Percentiles rank a stretch among this genome's conserved stretches.
phyloP scores from a whole-genome alignment of 1,140 invertebrate species.

The Vanessa atalanta region DNA sequence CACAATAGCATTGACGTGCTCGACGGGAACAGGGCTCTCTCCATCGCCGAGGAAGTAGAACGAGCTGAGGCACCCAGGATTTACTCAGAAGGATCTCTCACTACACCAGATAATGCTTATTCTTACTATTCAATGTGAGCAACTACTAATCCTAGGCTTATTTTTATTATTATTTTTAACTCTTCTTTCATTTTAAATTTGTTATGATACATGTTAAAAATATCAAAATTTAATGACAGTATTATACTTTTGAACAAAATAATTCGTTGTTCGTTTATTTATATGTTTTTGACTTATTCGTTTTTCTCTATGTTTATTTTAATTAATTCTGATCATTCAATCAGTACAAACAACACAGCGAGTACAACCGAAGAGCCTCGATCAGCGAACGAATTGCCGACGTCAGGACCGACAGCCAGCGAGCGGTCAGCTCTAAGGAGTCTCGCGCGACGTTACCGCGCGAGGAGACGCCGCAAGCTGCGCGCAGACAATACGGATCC shows the following conservation, averaged over 20 bases:
- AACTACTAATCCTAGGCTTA: background rate
- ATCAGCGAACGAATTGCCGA: conserved; percentile 80
- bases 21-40: conserved; percentile 88
- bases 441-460: conserved; percentile 85
- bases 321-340: background rate
- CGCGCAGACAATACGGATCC: conserved; percentile 70
- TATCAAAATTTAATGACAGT: no score
- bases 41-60: conserved; percentile 89
- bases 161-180: background rate
- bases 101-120: conserved; percentile 73
- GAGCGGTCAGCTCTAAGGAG: conserved; percentile 88
- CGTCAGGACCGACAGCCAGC: conserved; percentile 82
- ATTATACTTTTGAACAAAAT: no score
- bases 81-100: conserved; percentile 66
- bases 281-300: background rate
- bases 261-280: background rate
- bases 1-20: conserved; percentile 83
- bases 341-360: conserved; percentile 61
- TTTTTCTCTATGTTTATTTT: background rate
- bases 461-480: conserved; percentile 78
- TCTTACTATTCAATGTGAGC: conserved; percentile 72
- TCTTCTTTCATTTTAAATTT: background rate
- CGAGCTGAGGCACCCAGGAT: conserved; percentile 82
- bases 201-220: no score
- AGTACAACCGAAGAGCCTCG: conserved; percentile 74